Evolutionary conservation across 2,888 invertebrate species (phyloP).

Genomic region (Papilio elwesi): DNA sequence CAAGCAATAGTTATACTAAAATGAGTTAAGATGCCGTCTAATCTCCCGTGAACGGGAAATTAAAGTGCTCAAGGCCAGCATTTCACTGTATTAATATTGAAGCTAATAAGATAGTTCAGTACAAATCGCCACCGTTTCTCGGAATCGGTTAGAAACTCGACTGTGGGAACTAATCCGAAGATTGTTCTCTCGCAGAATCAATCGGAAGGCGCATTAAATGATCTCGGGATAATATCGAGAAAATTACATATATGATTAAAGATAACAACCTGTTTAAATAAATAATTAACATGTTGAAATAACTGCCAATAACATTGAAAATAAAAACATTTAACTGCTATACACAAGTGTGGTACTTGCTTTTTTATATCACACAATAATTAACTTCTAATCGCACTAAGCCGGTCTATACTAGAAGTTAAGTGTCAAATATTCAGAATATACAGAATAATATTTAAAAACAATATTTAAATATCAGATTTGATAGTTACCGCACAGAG

Average conservation of each 20-base stretch:
- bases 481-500: too few species aligned
- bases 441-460: too few species aligned
- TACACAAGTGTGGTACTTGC: too few species aligned
- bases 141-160: constrained; percentile 45
- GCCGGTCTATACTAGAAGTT: too few species aligned
- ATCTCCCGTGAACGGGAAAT: constrained; percentile 16
- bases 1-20: not conserved
- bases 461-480: too few species aligned
- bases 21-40: constrained; percentile 3
- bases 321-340: too few species aligned
- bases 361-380: too few species aligned
- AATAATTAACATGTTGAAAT: not conserved
- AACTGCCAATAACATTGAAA: too few species aligned
- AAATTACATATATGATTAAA: constrained; percentile 35
- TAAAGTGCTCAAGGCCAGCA: constrained; percentile 30
- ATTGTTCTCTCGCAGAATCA: constrained; percentile 47
- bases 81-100: constrained; percentile 31
- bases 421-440: too few species aligned
- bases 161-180: constrained; percentile 50
- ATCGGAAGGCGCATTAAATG: constrained; percentile 41
- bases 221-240: constrained; percentile 34
- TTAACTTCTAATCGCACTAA: too few species aligned
- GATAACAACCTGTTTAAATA: constrained; percentile 9
- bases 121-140: constrained; percentile 45
- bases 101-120: constrained; percentile 36